phyloP scores from a whole-genome alignment of 2,797 vertebrate species.

The Chrysocyon brachyurus region DNA sequence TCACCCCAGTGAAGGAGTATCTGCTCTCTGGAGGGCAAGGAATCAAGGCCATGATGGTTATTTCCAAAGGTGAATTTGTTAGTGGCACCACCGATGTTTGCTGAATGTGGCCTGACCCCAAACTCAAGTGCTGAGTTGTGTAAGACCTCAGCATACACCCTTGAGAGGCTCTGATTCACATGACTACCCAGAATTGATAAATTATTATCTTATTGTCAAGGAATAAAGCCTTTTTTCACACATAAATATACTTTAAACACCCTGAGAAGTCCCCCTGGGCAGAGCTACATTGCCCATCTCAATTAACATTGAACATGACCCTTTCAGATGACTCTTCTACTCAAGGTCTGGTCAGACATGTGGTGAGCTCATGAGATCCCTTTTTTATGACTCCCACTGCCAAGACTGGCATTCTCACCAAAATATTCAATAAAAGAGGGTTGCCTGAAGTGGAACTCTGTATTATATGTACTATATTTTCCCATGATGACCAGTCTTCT shows the following conservation, averaged over 20 bases:
- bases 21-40: constrained; percentile 63
- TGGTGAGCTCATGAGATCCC: neutral
- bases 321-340: neutral
- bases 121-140: constrained; percentile 58
- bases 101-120: constrained; percentile 62
- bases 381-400: neutral
- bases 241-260: constrained; percentile 56
- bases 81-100: neutral
- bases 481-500: neutral
- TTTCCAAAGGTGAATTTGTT: constrained; percentile 63
- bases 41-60: constrained; percentile 58
- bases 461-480: neutral
- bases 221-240: constrained; percentile 72
- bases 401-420: neutral
- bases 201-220: constrained; percentile 69
- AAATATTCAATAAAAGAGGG: neutral
- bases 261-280: neutral
- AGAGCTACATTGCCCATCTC: neutral
- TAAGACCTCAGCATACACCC: constrained; percentile 68
- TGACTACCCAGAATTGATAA: constrained; percentile 16
- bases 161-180: constrained; percentile 76
- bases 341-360: neutral
- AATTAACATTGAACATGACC: neutral
- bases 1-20: constrained; percentile 55
- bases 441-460: neutral